Evolutionary conservation across 2,113 vertebrate genomes (phyloP).

Genomic region (Menidia beryllina): DNA sequence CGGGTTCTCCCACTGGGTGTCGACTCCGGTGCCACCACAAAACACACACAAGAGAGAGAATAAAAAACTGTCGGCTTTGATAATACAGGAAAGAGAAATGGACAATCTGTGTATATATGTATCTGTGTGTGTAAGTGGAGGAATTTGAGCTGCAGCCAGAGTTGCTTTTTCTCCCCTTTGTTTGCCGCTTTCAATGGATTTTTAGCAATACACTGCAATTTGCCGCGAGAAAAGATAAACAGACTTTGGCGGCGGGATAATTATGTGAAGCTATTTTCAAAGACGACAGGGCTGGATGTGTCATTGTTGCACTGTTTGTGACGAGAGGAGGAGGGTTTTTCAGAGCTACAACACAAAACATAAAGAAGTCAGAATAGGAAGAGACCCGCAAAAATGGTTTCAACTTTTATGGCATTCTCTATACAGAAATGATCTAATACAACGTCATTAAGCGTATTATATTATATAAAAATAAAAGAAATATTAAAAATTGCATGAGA

Average conservation of each 20-base stretch:
- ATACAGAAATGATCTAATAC: background rate
- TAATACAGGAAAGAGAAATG: conserved; percentile 57
- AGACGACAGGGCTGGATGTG: conserved; percentile 26
- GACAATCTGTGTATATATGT: conserved; percentile 39
- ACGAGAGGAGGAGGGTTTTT: conserved; percentile 8
- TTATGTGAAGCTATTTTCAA: conserved; percentile 51
- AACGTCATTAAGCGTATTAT: background rate
- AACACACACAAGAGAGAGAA: conserved; percentile 41
- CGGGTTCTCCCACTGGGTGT: conserved; percentile 71
- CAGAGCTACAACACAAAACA: conserved; percentile 38
- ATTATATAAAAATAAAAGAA: background rate
- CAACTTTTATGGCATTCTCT: background rate
- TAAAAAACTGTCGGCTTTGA: conserved; percentile 47
- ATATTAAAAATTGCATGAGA: background rate
- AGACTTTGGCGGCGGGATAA: conserved; percentile 46
- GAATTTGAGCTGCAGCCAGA: conserved; percentile 49
- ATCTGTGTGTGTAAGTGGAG: conserved; percentile 42
- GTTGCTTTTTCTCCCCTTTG: conserved; percentile 56
- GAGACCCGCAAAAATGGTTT: background rate
- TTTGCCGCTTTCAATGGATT: conserved; percentile 58
- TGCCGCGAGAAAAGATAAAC: conserved; percentile 44
- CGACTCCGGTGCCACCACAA: conserved; percentile 38
- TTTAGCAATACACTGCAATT: conserved; percentile 56
- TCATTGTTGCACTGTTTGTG: conserved; percentile 21
- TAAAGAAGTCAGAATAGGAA: conserved; percentile 2